phyloP scores from a whole-genome alignment of 2,113 vertebrate species.

The Zosterops japonicus region DNA sequence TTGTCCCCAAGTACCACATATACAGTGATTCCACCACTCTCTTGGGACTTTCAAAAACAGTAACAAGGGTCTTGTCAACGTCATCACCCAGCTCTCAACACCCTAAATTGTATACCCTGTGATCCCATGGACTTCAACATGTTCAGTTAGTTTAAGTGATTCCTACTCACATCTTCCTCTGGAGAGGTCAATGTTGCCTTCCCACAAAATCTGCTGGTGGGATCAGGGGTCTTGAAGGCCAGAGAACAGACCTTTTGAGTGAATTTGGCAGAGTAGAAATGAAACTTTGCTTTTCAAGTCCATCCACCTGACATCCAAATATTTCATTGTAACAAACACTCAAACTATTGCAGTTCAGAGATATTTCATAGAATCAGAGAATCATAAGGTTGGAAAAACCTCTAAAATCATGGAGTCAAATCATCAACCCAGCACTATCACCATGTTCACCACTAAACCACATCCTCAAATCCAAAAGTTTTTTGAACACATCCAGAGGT shows the following conservation, averaged over 20 bases:
- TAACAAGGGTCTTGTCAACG: neutral
- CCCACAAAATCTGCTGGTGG: neutral
- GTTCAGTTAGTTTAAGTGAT: neutral
- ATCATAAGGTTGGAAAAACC: neutral
- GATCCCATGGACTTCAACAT: rapidly evolving
- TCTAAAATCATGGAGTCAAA: neutral
- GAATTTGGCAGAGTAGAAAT: neutral
- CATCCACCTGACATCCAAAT: neutral
- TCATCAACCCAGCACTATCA: neutral
- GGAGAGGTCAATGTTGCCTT: neutral
- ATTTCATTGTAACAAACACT: neutral
- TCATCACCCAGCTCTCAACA: neutral
- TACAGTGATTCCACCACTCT: neutral
- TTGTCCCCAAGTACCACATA: neutral
- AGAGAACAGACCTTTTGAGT: neutral
- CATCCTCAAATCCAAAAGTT: neutral
- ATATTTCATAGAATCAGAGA: neutral
- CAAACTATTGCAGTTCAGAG: neutral
- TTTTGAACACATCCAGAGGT: neutral
- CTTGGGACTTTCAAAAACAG: neutral
- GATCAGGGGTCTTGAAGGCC: neutral
- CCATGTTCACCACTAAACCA: neutral
- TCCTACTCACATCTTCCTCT: neutral
- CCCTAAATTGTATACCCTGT: neutral
- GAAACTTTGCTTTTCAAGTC: neutral